Conservation (phyloP, 2,113 vertebrate genomes). For the Vimba vimba region DNA sequence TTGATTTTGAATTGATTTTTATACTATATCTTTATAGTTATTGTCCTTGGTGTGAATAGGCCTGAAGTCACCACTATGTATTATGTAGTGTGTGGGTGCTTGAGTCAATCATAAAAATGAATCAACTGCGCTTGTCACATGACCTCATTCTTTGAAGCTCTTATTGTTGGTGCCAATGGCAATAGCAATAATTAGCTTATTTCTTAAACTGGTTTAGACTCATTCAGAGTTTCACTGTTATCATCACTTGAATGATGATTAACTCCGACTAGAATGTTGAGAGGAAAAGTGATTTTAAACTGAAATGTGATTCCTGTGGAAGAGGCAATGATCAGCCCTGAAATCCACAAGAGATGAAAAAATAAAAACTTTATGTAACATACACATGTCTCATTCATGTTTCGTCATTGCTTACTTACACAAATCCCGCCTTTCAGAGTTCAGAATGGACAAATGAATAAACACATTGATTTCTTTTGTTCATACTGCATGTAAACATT, state of each 20-base stretch:
- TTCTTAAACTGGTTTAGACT: background rate
- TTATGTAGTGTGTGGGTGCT: slow-evolving; percentile 32
- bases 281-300: background rate
- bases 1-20: too few species aligned
- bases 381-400: background rate
- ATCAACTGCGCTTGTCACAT: slow-evolving; percentile 36
- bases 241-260: background rate
- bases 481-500: background rate
- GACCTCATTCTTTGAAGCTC: slow-evolving; percentile 28
- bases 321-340: background rate
- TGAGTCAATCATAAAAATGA: slow-evolving; percentile 49
- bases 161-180: slow-evolving; percentile 43
- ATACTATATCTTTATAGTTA: too few species aligned
- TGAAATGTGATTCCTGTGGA: slow-evolving; percentile 6
- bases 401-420: background rate
- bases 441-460: background rate
- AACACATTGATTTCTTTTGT: background rate
- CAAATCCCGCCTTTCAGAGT: background rate
- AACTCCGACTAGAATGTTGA: background rate
- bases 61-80: too few species aligned
- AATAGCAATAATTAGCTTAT: slow-evolving; percentile 32
- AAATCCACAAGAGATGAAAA: background rate
- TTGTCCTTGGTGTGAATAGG: too few species aligned
- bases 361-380: slow-evolving; percentile 27
- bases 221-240: background rate